Evolutionary conservation across 2,797 vertebrate species (phyloP).

Genomic region (Cyprinodon diabolis): DNA sequence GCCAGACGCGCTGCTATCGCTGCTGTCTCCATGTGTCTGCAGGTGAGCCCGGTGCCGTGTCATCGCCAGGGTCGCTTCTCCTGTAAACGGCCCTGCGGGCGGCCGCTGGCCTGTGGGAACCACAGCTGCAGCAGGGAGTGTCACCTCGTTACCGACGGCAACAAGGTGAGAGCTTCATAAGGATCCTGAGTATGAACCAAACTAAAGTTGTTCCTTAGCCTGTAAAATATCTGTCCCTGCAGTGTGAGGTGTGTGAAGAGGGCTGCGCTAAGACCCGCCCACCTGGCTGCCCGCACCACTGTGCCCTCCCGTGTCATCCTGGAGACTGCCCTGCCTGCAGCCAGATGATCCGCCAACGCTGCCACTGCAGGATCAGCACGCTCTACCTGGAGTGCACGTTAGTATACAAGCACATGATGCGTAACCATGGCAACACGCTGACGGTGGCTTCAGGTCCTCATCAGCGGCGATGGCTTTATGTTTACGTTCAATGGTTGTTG

Average conservation of each 20-base stretch:
- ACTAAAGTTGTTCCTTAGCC: background rate
- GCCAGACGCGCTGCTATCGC: too few species aligned
- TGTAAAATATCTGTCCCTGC: background rate
- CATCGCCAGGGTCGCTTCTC: constrained; percentile 58
- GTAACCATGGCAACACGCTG: background rate
- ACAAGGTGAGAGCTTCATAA: constrained; percentile 41
- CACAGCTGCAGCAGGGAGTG: constrained; percentile 66
- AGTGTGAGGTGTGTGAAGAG: constrained; percentile 83
- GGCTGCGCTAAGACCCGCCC: constrained; percentile 84
- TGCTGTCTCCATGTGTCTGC: constrained; percentile 4
- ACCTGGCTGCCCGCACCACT: constrained; percentile 84
- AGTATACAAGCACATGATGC: constrained; percentile 19
- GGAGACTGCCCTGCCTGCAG: constrained; percentile 84
- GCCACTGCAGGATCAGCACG: constrained; percentile 88
- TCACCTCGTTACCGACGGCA: constrained; percentile 51
- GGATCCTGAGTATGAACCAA: too few species aligned
- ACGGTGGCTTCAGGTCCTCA: background rate
- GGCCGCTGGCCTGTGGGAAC: constrained; percentile 65
- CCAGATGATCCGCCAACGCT: constrained; percentile 88
- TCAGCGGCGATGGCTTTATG: too few species aligned
- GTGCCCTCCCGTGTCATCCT: constrained; percentile 84
- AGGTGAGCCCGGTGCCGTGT: constrained; percentile 72
- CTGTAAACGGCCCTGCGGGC: constrained; percentile 54
- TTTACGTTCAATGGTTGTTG: background rate
- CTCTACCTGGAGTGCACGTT: constrained; percentile 72